Conservation (phyloP, 2,797 vertebrate genomes). For the Tolypeutes matacus region DNA sequence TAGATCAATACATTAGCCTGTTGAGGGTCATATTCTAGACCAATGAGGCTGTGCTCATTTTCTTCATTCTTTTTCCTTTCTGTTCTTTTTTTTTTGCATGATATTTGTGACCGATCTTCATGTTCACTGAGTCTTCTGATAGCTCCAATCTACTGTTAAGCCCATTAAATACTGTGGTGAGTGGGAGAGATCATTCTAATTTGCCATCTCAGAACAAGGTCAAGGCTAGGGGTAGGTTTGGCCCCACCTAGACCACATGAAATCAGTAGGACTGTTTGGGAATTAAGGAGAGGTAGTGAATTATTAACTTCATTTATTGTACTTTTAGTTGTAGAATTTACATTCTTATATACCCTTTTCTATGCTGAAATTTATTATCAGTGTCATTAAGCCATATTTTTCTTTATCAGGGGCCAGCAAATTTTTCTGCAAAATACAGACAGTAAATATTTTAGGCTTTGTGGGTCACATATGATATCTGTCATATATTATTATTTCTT, state of each 20-base stretch:
- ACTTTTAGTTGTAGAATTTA: background rate
- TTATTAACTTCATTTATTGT: background rate
- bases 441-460: background rate
- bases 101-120: background rate
- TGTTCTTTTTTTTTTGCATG: background rate
- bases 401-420: background rate
- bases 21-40: no score
- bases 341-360: background rate
- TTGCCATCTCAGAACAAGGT: background rate
- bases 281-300: background rate
- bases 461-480: background rate
- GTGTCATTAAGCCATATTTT: background rate
- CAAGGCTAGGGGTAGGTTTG: background rate
- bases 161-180: background rate
- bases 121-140: background rate
- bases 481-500: background rate
- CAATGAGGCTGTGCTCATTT: background rate
- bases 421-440: background rate
- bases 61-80: background rate
- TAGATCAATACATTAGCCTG: no score
- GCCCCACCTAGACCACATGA: background rate
- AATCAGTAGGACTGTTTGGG: background rate
- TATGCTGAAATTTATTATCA: background rate
- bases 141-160: background rate
- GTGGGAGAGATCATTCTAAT: background rate